Percentiles rank a stretch among this genome's conserved stretches.
Evolutionary conservation across 2,797 vertebrate species (phyloP).

Genomic region (Lacerta bilineata): DNA sequence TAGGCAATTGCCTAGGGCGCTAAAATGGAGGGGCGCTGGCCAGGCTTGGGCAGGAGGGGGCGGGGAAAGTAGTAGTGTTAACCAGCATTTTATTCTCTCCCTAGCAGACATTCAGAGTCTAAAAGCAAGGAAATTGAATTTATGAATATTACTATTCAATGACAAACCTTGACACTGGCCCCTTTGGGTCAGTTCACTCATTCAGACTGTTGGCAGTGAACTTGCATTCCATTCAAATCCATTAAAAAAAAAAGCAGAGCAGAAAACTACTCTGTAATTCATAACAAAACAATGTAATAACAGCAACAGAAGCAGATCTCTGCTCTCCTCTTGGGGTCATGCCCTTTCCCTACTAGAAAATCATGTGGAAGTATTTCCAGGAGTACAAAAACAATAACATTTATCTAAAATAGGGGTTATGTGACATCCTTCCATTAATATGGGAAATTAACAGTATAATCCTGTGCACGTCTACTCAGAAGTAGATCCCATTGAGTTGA

Average conservation of each 20-base stretch:
- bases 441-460: too few relatives aligned
- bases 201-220: background rate
- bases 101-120: background rate
- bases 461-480: too few relatives aligned
- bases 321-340: background rate
- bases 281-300: background rate
- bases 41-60: too few relatives aligned
- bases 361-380: background rate
- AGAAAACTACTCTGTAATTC: background rate
- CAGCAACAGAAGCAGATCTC: background rate
- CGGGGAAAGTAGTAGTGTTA: background rate
- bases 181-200: background rate
- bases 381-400: background rate
- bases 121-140: background rate
- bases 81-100: background rate
- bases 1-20: too few relatives aligned
- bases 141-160: background rate
- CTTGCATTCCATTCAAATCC: too few relatives aligned
- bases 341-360: background rate
- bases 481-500: too few relatives aligned
- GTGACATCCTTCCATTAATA: too few relatives aligned
- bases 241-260: too few relatives aligned
- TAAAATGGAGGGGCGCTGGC: too few relatives aligned
- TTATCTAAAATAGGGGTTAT: background rate
- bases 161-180: background rate